Conservation (phyloP, 2,113 vertebrate species). For the Electrona antarctica region DNA sequence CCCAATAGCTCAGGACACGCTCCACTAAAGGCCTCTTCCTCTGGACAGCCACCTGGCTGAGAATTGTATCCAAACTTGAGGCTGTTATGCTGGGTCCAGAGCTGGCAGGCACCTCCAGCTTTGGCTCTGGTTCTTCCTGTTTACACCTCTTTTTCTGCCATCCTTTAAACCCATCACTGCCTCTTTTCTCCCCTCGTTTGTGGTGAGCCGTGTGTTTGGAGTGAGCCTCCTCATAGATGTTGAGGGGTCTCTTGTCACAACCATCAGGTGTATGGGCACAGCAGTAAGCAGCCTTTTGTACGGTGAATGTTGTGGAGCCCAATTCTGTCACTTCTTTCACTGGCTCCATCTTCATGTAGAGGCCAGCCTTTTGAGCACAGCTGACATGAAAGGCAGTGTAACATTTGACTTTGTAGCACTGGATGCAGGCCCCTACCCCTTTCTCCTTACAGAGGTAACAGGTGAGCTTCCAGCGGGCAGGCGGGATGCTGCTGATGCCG, state of each 20-base stretch:
- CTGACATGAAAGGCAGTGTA: constrained; percentile 98
- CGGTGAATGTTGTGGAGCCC: constrained; percentile 86
- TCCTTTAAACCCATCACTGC: constrained; percentile 83
- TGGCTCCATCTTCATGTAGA: constrained; percentile 98
- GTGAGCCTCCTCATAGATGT: constrained; percentile 89
- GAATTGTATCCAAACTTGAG: constrained; percentile 94
- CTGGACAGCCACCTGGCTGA: constrained; percentile 95
- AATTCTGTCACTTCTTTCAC: constrained; percentile 82
- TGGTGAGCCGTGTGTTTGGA: constrained; percentile 87
- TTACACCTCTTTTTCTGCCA: constrained; percentile 90
- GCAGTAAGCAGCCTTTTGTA: constrained; percentile 96
- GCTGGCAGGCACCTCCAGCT: constrained; percentile 79
- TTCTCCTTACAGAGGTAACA: constrained; percentile 99
- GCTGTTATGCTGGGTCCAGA: constrained; percentile 91
- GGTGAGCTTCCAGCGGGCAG: constrained; percentile 96
- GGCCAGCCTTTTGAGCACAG: constrained; percentile 92
- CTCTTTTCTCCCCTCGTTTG: constrained; percentile 82
- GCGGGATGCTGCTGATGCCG: constrained; percentile 94
- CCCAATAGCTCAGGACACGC: constrained; percentile 94
- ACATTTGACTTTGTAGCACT: constrained; percentile 97
- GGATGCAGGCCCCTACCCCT: constrained; percentile 94
- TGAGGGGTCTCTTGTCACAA: constrained; percentile 87
- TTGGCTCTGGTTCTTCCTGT: constrained; percentile 80
- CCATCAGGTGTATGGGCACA: constrained; percentile 92
- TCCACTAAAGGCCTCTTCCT: constrained; percentile 95